Conservation (phyloP, 1,140 invertebrate species). For the Zaprionus camerounensis region DNA sequence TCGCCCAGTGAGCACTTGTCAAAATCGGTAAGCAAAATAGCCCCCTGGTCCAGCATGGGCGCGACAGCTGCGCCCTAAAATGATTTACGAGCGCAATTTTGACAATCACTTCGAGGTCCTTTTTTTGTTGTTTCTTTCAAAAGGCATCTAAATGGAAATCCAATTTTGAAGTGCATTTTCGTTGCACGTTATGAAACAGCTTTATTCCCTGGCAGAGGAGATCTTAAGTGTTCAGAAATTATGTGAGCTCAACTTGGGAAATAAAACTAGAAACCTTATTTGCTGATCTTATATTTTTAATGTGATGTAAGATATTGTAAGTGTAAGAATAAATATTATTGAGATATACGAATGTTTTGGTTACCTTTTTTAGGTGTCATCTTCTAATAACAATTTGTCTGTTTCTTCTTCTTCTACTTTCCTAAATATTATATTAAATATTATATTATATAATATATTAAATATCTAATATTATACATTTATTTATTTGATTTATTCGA, state of each 20-base stretch:
- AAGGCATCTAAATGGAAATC: conserved; percentile 4
- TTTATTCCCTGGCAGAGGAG: not conserved
- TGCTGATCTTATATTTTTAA: no score
- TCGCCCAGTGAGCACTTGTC: conserved; percentile 35
- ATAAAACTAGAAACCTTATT: not conserved
- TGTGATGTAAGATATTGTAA: no score
- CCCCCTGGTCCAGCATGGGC: not conserved
- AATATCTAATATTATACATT: no score
- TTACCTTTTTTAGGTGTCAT: no score
- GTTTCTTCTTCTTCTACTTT: no score
- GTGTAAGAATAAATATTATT: no score
- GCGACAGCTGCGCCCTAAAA: conserved; percentile 44
- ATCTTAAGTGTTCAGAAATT: not conserved
- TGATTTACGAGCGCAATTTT: conserved; percentile 49
- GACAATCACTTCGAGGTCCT: conserved; percentile 12
- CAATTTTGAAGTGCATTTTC: conserved; percentile 22
- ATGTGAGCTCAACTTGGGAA: not conserved
- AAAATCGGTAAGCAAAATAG: conserved; percentile 47
- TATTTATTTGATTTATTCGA: no score
- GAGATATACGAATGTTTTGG: no score
- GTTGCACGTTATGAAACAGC: not conserved
- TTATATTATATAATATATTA: no score
- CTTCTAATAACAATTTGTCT: no score
- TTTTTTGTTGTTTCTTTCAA: not conserved
- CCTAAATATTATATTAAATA: no score